A percentile compares a stretch with the other conserved stretches of the same genome.
Conservation (phyloP, 2,888 invertebrate species). For the Drosophila paucipuncta region DNA sequence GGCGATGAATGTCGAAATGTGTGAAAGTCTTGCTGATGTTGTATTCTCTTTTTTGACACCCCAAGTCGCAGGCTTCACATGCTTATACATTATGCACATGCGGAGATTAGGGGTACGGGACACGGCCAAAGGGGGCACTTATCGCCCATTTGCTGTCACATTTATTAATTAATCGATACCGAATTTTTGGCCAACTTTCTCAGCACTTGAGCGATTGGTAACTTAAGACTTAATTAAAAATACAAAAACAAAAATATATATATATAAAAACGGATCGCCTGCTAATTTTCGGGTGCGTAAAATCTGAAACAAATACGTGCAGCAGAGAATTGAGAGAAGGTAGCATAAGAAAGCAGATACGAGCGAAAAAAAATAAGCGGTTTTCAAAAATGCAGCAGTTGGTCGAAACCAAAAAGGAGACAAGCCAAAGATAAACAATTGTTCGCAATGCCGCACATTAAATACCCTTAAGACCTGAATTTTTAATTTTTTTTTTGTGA, state of each 20-base stretch:
- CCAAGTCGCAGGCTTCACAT: conserved; percentile 3
- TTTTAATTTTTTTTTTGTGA: background rate
- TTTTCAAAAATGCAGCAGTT: conserved; percentile 50
- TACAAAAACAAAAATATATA: background rate
- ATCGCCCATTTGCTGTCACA: conserved; percentile 80
- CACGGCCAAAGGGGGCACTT: conserved; percentile 39
- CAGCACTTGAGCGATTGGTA: conserved; percentile 67
- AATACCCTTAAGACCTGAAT: conserved; percentile 6
- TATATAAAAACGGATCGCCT: conserved; percentile 16
- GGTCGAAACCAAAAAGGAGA: conserved; percentile 25
- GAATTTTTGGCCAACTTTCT: conserved; percentile 63
- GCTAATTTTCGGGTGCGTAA: conserved; percentile 74
- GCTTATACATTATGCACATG: background rate
- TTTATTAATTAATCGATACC: conserved; percentile 80
- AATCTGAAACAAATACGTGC: conserved; percentile 67
- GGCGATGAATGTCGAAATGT: conserved; percentile 44
- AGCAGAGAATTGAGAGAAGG: conserved; percentile 1
- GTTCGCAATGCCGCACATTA: background rate
- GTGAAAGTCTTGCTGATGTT: conserved; percentile 43
- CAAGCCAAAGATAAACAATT: background rate
- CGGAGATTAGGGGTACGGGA: background rate
- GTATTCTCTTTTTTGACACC: conserved; percentile 4
- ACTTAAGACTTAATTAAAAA: conserved; percentile 79
- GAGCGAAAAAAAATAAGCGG: conserved; percentile 10
- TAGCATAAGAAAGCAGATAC: conserved; percentile 24